Evolutionary conservation across 1,140 invertebrate genomes (phyloP).

Genomic region (Drosophila parabipectinata): DNA sequence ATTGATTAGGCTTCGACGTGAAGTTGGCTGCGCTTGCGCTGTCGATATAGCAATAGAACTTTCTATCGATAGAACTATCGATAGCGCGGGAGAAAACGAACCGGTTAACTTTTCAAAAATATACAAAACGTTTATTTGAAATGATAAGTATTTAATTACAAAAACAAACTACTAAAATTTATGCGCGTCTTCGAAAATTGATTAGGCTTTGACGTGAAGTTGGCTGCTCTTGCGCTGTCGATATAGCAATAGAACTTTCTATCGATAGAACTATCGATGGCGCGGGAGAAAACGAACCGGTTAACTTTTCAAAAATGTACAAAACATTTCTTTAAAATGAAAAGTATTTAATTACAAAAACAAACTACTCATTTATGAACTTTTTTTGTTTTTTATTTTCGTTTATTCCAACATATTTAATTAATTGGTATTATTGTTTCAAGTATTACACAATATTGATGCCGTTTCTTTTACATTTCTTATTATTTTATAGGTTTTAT

Average conservation of each 20-base stretch:
- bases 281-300: not conserved
- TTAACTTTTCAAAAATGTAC: too few species aligned
- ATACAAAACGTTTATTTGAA: too few species aligned
- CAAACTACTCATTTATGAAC: constrained; percentile 10
- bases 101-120: too few species aligned
- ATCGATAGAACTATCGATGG: not conserved
- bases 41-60: not conserved
- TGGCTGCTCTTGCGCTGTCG: constrained; percentile 3
- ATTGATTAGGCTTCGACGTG: not conserved
- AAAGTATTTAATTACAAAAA: not conserved
- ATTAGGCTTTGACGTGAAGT: constrained; percentile 9
- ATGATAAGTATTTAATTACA: not conserved
- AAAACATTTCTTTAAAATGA: too few species aligned
- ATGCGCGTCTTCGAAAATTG: constrained; percentile 8
- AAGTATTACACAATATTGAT: constrained; percentile 69
- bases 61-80: not conserved
- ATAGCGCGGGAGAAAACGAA: not conserved
- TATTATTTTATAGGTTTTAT: constrained; percentile 60
- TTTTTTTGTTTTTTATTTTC: constrained; percentile 20
- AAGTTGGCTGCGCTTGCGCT: constrained; percentile 14
- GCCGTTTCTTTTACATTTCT: constrained; percentile 55
- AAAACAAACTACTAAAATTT: not conserved
- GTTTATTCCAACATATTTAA: constrained; percentile 70
- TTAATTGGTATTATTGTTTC: constrained; percentile 74
- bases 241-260: not conserved